These are phyloP conservation scores for Aspidiotus rigidus DNA, from an alignment of 2,888 invertebrate species.

Conservation along the genomic window DNA sequence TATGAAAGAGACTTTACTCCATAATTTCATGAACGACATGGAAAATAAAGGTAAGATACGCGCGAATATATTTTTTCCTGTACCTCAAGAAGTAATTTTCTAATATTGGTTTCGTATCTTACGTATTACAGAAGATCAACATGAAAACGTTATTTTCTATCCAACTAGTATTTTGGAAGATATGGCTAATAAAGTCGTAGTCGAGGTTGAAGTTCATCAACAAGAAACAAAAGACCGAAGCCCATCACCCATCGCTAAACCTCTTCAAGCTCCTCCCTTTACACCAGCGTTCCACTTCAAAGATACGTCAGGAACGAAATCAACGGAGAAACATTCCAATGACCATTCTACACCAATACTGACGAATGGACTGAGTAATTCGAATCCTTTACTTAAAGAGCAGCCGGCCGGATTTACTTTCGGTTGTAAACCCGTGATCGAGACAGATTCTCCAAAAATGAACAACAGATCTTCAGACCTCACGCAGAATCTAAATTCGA, in stretches of 20 bases:
- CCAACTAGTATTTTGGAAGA: conserved; percentile 24
- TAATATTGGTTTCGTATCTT: too few relatives aligned
- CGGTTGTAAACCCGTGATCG: background rate
- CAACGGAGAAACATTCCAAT: background rate
- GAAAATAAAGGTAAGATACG: conserved; percentile 21
- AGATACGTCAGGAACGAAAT: background rate
- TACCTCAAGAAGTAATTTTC: too few relatives aligned
- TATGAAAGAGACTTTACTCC: conserved; percentile 20
- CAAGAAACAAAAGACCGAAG: background rate
- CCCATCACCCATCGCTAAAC: conserved; percentile 3
- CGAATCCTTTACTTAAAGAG: background rate
- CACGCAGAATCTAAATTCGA: background rate
- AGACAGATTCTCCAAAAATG: background rate
- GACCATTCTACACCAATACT: background rate
- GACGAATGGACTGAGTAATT: background rate
- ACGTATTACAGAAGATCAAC: conserved; percentile 17
- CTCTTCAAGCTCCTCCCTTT: conserved; percentile 7
- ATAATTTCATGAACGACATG: conserved; percentile 17
- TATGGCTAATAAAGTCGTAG: conserved; percentile 10
- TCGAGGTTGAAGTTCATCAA: background rate
- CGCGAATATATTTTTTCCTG: too few relatives aligned
- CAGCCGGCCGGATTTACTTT: conserved; percentile 11
- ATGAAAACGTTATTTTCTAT: conserved; percentile 24
- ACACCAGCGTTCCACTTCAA: background rate
- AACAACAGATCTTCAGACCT: background rate